Evolutionary conservation across 2,888 invertebrate species (phyloP), one percentile per base, ranked within the genome.

Genomic region (Leptopilina drosophilae): DNA sequence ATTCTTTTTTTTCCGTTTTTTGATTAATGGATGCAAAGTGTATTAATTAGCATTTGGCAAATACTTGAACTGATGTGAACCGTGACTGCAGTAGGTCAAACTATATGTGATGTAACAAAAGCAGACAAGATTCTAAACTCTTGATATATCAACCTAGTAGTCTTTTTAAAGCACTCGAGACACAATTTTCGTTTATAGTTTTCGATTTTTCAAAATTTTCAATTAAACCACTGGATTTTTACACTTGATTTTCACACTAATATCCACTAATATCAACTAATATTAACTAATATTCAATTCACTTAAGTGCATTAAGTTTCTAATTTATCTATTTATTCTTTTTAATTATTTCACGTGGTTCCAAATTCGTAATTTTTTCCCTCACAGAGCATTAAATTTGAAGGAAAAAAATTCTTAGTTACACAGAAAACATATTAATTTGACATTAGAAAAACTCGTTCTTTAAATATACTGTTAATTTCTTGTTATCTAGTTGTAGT

Each of bases 81-180:
- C 73, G 56, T 77, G 77, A 65, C 80, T 75, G 69, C 33, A 73
- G 78, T 59, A 78, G 66, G 69, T 78, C 67, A 67, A 33, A 40
- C 76, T 46, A 14, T 11, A 77, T 82, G 33, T 33, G 81, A 82
- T 80, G 82, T 82, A 82, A 82, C 78, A 65, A 76, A 77, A 77
- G 62, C 59, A n/a, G 78, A 73, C 42, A 56, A 76, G 73, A 78
- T 80, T 77, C 69, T 77, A 77, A 81, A 77, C 26, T 59, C 78
- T 78, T 78, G 80, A 82, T 83, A 82, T 83, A 82, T 83, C 81
- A 77, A 59, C 20, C 76, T 49, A 62, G 20, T 78, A 83, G 81
- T 83, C 77, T 81, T 42, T 62, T 64, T 76, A 78, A 81, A 67
- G 77, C 80, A 79, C 75, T 80, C 67, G 76, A 78, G 69, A 53